Evolutionary conservation across 2,113 vertebrate genomes (phyloP).

Genomic region (Spilogale gracilis): DNA sequence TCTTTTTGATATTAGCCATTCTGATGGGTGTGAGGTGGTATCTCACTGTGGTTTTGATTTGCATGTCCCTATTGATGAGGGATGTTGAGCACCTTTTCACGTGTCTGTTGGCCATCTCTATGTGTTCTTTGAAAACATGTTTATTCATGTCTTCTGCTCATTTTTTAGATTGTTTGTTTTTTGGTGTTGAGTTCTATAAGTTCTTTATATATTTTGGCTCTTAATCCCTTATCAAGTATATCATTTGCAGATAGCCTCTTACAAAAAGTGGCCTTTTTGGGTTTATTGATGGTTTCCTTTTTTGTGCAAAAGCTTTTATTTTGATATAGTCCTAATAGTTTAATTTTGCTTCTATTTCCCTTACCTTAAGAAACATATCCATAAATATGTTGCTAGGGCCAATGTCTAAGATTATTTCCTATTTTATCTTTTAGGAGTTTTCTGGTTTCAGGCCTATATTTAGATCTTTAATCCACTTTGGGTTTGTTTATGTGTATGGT

Average conservation of each 20-base stretch:
- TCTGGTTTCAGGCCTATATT: background rate
- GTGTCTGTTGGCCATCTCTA: background rate
- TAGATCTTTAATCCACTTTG: background rate
- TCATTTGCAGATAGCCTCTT: background rate
- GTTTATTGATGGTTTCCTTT: background rate
- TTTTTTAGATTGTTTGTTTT: background rate
- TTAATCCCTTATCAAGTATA: background rate
- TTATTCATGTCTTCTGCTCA: background rate
- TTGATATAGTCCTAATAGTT: background rate
- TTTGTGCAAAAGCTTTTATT: background rate
- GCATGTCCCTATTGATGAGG: background rate
- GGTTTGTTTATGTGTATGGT: background rate
- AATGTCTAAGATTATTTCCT: background rate
- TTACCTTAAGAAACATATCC: background rate
- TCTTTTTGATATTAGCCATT: background rate
- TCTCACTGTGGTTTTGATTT: background rate
- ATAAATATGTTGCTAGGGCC: background rate
- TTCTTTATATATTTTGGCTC: background rate
- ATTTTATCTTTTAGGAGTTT: background rate
- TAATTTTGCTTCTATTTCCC: background rate
- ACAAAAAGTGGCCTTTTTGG: background rate
- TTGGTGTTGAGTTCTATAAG: background rate
- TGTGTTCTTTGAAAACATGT: background rate
- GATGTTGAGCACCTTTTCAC: background rate
- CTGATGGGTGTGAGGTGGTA: background rate